Conservation (phyloP, 1,140 invertebrate species). For the Drosophila varians region DNA sequence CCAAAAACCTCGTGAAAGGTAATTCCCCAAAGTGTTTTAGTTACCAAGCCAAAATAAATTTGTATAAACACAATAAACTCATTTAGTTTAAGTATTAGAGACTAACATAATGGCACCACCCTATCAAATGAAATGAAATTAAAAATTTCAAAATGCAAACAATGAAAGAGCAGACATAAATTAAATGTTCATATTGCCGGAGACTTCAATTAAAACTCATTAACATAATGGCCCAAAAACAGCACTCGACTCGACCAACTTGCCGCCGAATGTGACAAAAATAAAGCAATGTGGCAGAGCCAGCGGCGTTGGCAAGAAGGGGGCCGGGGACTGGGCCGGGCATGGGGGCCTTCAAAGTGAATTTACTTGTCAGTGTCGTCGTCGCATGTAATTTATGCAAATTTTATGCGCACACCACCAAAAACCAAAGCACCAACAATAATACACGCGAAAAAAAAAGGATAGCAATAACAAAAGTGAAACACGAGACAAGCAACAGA, state of each 20-base stretch:
- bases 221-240: conserved; percentile 66
- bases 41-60: too few relatives aligned
- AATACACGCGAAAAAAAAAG: conserved; percentile 4
- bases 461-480: conserved; percentile 13
- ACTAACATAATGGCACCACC: neutral
- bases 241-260: conserved; percentile 18
- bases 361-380: conserved; percentile 50
- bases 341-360: conserved; percentile 30
- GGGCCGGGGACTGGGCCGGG: neutral
- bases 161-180: conserved; percentile 23
- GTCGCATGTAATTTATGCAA: conserved; percentile 72
- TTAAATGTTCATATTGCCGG: conserved; percentile 36
- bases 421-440: conserved; percentile 34
- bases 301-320: neutral
- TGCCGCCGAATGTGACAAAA: conserved; percentile 30
- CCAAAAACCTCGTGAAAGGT: neutral
- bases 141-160: conserved; percentile 9
- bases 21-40: neutral
- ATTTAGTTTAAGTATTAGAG: neutral
- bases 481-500: conserved; percentile 20
- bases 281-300: conserved; percentile 26
- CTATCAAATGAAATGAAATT: conserved; percentile 15
- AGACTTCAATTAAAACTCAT: conserved; percentile 68
- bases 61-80: neutral
- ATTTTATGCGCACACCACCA: conserved; percentile 71